Conservation (phyloP, 1,140 invertebrate genomes). For the Oppia nitens region DNA sequence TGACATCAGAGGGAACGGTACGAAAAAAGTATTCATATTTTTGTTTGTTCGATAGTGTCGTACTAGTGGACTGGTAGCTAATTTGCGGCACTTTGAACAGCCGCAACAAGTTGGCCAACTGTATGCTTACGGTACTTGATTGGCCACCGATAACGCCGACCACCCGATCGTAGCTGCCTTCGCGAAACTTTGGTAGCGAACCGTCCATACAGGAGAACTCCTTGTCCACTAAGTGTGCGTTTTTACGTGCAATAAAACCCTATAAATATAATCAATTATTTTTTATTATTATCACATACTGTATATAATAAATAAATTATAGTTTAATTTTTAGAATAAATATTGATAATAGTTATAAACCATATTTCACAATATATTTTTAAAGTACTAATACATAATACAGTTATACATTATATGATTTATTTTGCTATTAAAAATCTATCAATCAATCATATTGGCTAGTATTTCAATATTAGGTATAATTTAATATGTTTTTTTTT, state of each 20-base stretch:
- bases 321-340: too few species aligned
- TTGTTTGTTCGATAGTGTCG: conserved; percentile 81
- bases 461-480: too few species aligned
- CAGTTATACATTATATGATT: too few species aligned
- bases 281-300: not conserved
- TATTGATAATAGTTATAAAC: too few species aligned
- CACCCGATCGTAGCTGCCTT: conserved; percentile 50
- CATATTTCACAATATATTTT: too few species aligned
- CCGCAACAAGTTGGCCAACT: conserved; percentile 38
- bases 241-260: conserved; percentile 51
- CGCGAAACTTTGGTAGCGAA: conserved; percentile 52
- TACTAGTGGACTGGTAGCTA: conserved; percentile 76
- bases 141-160: conserved; percentile 49
- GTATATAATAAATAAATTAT: too few species aligned
- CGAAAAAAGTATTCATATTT: conserved; percentile 84
- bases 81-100: conserved; percentile 37
- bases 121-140: conserved; percentile 38
- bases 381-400: too few species aligned
- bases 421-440: too few species aligned
- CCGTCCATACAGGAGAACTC: conserved; percentile 48
- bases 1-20: conserved; percentile 83
- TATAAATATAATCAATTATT: not conserved
- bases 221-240: conserved; percentile 72
- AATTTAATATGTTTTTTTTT: too few species aligned
- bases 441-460: too few species aligned